Evolutionary conservation across 2,888 invertebrate species (phyloP).

Genomic region (Rhingia campestris): DNA sequence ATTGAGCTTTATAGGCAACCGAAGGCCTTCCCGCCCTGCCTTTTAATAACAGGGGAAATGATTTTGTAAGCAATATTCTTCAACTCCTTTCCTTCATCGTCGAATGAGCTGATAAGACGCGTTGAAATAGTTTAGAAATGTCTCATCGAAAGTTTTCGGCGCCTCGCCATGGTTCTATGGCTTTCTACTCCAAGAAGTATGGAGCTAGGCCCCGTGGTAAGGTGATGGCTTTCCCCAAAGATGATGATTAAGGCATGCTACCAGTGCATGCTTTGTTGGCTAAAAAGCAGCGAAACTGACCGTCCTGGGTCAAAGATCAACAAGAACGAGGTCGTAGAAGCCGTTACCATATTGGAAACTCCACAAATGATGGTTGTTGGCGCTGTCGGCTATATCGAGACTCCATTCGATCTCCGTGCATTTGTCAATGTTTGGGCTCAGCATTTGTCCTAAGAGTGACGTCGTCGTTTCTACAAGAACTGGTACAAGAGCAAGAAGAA

Average conservation of each 20-base stretch:
- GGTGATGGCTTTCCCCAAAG: conserved; percentile 99
- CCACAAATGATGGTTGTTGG: conserved; percentile 99
- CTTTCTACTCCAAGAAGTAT: too few relatives aligned
- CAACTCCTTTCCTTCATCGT: conserved; percentile 84
- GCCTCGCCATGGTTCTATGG: too few relatives aligned
- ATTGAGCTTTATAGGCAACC: too few relatives aligned
- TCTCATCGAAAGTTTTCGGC: too few relatives aligned
- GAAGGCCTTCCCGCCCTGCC: too few relatives aligned
- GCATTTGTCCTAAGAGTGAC: conserved; percentile 99
- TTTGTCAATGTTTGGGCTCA: conserved; percentile 99
- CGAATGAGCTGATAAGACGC: conserved; percentile 83
- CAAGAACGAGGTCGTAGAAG: conserved; percentile 97
- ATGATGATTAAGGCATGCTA: conserved; percentile 98
- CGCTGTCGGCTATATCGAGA: conserved; percentile 99
- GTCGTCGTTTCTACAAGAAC: conserved; percentile 90
- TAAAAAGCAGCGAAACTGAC: conserved; percentile 99
- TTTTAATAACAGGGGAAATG: too few relatives aligned
- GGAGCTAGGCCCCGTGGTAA: conserved; percentile 86
- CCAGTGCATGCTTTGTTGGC: conserved; percentile 97
- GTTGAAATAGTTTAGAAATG: too few relatives aligned
- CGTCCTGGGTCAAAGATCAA: conserved; percentile 99
- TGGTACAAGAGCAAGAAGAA: too few relatives aligned
- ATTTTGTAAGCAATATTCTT: too few relatives aligned
- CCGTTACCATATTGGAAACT: too few relatives aligned
- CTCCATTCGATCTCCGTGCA: conserved; percentile 97